phyloP scores from a whole-genome alignment of 2,113 vertebrate species.

The Hippocampus guttulatus region DNA sequence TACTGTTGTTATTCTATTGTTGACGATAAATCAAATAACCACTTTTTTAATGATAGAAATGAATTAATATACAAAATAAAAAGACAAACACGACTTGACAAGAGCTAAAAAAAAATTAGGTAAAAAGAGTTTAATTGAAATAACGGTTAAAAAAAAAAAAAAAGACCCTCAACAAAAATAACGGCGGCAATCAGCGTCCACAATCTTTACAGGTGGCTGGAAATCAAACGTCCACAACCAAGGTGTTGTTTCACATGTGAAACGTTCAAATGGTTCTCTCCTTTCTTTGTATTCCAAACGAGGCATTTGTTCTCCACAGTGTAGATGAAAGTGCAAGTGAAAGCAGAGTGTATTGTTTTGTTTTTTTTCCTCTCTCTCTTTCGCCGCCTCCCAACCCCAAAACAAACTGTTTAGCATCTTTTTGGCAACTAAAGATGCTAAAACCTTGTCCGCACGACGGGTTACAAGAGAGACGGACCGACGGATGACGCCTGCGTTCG shows the following conservation, averaged over 20 bases:
- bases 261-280: conserved; percentile 53
- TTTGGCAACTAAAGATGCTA: conserved; percentile 39
- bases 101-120: too few relatives aligned
- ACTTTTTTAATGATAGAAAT: neutral
- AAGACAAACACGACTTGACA: too few relatives aligned
- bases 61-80: neutral
- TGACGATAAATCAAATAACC: too few relatives aligned
- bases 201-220: too few relatives aligned
- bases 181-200: too few relatives aligned
- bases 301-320: conserved; percentile 65
- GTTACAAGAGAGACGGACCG: conserved; percentile 48
- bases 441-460: conserved; percentile 44
- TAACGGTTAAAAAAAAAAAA: too few relatives aligned
- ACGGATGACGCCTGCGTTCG: conserved; percentile 22
- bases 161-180: too few relatives aligned
- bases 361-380: neutral
- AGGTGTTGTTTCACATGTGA: neutral
- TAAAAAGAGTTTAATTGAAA: too few relatives aligned
- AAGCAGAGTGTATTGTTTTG: conserved; percentile 65
- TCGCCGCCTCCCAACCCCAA: conserved; percentile 25
- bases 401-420: conserved; percentile 50
- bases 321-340: conserved; percentile 70
- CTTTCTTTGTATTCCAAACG: conserved; percentile 59
- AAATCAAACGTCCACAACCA: too few relatives aligned
- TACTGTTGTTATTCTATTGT: too few relatives aligned